A percentile compares a stretch with the other conserved stretches of the same genome.
phyloP scores from a whole-genome alignment of 1,140 invertebrate species.

The Polyergus mexicanus region DNA sequence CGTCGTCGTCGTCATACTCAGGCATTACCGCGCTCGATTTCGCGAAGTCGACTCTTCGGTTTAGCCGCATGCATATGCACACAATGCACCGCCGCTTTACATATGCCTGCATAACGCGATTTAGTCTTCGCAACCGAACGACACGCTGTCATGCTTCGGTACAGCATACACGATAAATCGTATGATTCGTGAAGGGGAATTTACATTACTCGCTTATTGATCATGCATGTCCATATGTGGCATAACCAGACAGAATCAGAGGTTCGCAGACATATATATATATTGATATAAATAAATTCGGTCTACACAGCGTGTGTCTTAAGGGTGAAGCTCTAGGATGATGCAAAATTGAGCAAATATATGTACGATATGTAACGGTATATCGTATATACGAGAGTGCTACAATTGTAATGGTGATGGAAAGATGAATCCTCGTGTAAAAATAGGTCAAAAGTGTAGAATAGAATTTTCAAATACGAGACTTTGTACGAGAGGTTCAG shows the following conservation, averaged over 20 bases:
- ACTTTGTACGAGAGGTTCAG: neutral
- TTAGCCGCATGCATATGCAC: constrained; percentile 65
- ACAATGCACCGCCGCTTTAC: constrained; percentile 30
- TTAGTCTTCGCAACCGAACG: constrained; percentile 51
- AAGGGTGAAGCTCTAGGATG: neutral
- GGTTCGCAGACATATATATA: neutral
- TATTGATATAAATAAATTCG: constrained; percentile 39
- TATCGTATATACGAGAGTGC: neutral
- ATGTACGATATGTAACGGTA: neutral
- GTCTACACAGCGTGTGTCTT: constrained; percentile 18
- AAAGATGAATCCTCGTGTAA: neutral
- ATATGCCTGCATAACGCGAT: constrained; percentile 21
- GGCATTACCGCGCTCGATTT: constrained; percentile 30
- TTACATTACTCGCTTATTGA: constrained; percentile 48
- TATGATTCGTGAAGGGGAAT: constrained; percentile 47
- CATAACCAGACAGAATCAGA: constrained; percentile 10
- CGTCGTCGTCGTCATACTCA: neutral
- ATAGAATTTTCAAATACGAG: neutral
- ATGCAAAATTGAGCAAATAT: constrained; percentile 18
- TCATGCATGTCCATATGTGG: constrained; percentile 12
- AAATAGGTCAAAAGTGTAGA: neutral
- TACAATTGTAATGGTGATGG: neutral
- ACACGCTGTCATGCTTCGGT: constrained; percentile 32
- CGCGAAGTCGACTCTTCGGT: constrained; percentile 46
- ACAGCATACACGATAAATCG: constrained; percentile 10